Percentiles rank a stretch among this genome's conserved stretches.
Evolutionary conservation across 2,797 vertebrate genomes (phyloP).

Genomic region (Brachyrhaphis roseni): DNA sequence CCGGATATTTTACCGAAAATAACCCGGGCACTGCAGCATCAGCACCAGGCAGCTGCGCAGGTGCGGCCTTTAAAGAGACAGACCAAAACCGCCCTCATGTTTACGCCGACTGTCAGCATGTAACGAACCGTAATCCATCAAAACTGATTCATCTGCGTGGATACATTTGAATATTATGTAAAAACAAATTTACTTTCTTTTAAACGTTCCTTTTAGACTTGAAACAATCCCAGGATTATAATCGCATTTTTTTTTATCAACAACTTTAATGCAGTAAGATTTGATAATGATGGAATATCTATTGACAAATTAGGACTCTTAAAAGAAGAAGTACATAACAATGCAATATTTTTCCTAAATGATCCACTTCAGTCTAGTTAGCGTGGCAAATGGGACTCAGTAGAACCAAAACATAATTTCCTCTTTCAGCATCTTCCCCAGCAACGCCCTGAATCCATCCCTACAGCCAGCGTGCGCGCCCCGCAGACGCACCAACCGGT

Average conservation of each 20-base stretch:
- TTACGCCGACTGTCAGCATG: conserved; percentile 32
- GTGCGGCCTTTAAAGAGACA: conserved; percentile 84
- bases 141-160: not conserved
- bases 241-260: not conserved
- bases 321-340: not conserved
- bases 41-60: conserved; percentile 81
- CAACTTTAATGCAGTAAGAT: not conserved
- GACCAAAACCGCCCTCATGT: conserved; percentile 41
- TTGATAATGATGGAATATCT: conserved; percentile 19
- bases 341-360: not conserved
- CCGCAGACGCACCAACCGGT: conserved; percentile 67
- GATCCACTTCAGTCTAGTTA: not conserved
- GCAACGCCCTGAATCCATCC: conserved; percentile 81
- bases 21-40: conserved; percentile 86
- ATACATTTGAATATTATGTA: not conserved
- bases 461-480: conserved; percentile 69
- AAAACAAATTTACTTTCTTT: not conserved
- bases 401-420: conserved; percentile 16
- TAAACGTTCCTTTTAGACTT: not conserved
- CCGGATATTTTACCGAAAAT: conserved; percentile 84
- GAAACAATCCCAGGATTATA: not conserved
- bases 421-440: conserved; percentile 60
- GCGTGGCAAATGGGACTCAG: conserved; percentile 13
- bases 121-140: not conserved
- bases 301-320: conserved; percentile 2